Conservation (phyloP, 2,888 invertebrate genomes). For the Minunthozetes semirufus region DNA sequence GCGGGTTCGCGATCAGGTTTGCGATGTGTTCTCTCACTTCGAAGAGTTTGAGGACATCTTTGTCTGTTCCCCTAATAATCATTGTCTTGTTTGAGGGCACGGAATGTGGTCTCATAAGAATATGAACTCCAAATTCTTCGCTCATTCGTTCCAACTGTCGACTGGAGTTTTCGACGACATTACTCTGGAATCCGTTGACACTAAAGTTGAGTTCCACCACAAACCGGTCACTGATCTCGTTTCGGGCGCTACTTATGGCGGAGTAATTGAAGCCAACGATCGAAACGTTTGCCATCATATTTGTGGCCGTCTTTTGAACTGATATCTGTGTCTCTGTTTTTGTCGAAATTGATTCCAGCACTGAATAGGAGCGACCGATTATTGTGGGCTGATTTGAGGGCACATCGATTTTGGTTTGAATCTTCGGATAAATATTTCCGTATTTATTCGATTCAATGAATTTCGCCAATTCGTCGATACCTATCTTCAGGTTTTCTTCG, state of each 20-base stretch:
- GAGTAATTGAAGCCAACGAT: neutral
- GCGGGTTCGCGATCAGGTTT: neutral
- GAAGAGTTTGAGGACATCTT: neutral
- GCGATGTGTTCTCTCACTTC: neutral
- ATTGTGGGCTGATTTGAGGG: neutral
- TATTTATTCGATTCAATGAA: neutral
- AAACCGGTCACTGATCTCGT: neutral
- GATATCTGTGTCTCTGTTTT: conserved; percentile 1
- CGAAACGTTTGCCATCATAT: neutral
- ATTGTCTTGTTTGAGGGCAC: neutral
- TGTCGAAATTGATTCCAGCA: neutral
- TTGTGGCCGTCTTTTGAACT: neutral
- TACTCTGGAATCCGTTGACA: neutral
- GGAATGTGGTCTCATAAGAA: neutral
- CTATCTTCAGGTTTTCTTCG: neutral
- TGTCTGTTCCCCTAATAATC: neutral
- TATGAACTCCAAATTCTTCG: neutral
- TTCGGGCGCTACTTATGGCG: neutral
- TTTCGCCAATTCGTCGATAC: neutral
- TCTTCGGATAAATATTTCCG: neutral
- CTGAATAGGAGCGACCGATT: neutral
- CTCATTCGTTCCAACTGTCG: neutral
- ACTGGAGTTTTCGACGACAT: neutral
- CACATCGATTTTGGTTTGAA: conserved; percentile 6
- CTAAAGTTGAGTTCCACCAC: neutral